Percentiles rank a stretch among this genome's conserved stretches.
phyloP scores from a whole-genome alignment of 2,113 vertebrate genomes.

The Neogale vison region DNA sequence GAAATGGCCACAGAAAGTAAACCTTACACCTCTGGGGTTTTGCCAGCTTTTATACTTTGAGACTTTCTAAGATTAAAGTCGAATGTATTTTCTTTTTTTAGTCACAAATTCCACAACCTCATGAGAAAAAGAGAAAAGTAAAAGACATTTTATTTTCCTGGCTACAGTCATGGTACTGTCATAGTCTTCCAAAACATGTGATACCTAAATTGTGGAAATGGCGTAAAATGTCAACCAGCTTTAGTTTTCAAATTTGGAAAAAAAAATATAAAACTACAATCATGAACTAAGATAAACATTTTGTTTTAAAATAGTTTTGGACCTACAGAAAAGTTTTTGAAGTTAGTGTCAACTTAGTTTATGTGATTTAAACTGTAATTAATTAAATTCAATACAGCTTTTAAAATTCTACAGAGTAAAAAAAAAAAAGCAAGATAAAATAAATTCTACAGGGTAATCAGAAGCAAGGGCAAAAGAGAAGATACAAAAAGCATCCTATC shows the following conservation, averaged over 20 bases:
- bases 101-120: not conserved
- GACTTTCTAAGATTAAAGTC: not conserved
- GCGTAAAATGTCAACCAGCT: constrained; percentile 22
- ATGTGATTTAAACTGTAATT: not conserved
- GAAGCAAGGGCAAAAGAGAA: not conserved
- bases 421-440: not conserved
- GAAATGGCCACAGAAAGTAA: not conserved
- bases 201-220: not conserved
- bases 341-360: not conserved
- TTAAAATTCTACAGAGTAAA: not conserved
- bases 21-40: not conserved
- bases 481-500: not conserved
- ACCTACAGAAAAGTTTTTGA: not conserved
- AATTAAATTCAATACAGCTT: not conserved
- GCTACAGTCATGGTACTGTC: not conserved
- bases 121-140: not conserved
- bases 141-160: not conserved
- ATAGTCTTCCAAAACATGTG: not conserved
- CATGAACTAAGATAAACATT: not conserved
- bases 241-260: not conserved
- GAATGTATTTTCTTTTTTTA: not conserved
- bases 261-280: not conserved
- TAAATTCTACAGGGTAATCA: not conserved
- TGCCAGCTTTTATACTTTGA: not conserved
- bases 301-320: not conserved